Conservation (phyloP, 2,888 invertebrate species). For the Eupithecia exiguata region DNA sequence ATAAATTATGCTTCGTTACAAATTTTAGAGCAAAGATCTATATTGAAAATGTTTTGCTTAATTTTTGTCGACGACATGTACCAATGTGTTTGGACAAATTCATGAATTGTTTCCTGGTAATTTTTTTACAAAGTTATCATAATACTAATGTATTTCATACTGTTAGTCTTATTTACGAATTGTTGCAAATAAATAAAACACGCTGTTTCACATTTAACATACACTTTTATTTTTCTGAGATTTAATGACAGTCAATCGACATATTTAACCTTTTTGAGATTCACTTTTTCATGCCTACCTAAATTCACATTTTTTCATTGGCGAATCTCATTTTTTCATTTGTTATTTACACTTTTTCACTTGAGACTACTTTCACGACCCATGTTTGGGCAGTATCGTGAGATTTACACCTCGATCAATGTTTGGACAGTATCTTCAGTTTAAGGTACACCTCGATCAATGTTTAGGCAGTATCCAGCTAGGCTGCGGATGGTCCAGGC, state of each 20-base stretch:
- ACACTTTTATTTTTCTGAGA: not conserved
- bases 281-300: not conserved
- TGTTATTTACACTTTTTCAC: not conserved
- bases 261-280: not conserved
- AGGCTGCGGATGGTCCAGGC: slow-evolving; percentile 65
- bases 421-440: no score
- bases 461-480: slow-evolving; percentile 71
- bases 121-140: not conserved
- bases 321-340: not conserved
- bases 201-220: not conserved
- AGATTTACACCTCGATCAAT: not conserved
- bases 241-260: not conserved
- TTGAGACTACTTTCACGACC: not conserved
- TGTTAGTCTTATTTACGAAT: not conserved
- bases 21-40: not conserved
- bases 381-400: not conserved
- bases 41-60: not conserved
- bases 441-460: no score
- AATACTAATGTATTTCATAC: not conserved
- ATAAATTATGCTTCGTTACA: not conserved
- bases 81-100: not conserved
- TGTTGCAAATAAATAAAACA: not conserved
- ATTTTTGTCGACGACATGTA: not conserved
- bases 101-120: not conserved
- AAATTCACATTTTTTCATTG: not conserved